phyloP scores from a whole-genome alignment of 2,113 vertebrate genomes.

The Baryphthengus martii region DNA sequence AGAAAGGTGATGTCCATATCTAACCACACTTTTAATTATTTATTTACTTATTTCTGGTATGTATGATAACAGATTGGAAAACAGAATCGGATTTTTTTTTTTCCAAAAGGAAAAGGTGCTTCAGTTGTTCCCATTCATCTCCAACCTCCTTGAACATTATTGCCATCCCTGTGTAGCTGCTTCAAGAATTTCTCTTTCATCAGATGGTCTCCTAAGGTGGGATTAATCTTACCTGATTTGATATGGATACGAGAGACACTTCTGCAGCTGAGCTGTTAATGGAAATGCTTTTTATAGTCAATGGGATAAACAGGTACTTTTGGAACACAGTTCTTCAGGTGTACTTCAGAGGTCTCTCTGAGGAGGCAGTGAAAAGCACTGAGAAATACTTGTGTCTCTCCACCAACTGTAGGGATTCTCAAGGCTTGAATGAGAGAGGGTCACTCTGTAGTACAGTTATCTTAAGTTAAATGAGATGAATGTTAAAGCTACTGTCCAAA shows the following conservation, averaged over 20 bases:
- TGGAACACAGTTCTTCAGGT: background rate
- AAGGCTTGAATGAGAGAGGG: background rate
- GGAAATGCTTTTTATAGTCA: background rate
- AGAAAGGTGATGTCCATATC: background rate
- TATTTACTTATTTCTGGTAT: background rate
- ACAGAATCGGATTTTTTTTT: too few species aligned
- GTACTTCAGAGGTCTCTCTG: background rate
- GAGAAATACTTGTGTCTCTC: background rate
- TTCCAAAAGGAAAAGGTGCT: accelerated
- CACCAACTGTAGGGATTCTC: background rate
- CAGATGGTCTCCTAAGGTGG: background rate
- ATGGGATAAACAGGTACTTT: background rate
- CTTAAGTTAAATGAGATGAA: background rate
- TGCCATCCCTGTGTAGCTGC: background rate
- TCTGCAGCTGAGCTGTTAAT: background rate
- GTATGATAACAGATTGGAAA: background rate
- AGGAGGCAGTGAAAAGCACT: background rate
- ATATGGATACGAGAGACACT: background rate
- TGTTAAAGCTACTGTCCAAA: background rate
- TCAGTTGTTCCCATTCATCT: background rate
- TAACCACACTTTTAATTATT: background rate
- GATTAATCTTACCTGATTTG: background rate
- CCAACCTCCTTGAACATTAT: background rate
- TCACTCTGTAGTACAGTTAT: background rate
- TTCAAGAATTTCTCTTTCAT: background rate